Evolutionary conservation across 2,113 vertebrate genomes (phyloP).

Genomic region (Clarias batrachus): DNA sequence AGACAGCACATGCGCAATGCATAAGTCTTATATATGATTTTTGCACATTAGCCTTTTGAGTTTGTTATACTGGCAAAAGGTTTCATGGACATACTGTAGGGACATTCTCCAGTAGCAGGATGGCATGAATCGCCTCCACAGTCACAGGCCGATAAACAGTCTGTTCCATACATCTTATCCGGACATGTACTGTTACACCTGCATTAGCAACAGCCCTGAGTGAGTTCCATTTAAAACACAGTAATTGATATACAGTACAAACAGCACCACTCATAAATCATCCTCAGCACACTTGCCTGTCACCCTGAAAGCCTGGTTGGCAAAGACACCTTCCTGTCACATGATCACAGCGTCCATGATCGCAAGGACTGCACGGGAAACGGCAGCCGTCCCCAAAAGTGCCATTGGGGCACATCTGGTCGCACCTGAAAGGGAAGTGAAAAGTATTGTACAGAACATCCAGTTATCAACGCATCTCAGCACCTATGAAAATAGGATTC

Average conservation of each 20-base stretch:
- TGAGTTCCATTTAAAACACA: background rate
- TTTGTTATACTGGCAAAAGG: background rate
- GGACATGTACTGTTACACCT: constrained; percentile 91
- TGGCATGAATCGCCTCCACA: constrained; percentile 78
- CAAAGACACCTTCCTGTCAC: constrained; percentile 87
- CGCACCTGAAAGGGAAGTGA: constrained; percentile 76
- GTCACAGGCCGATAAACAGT: constrained; percentile 82
- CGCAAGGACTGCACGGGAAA: constrained; percentile 76
- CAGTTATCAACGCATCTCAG: background rate
- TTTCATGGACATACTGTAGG: constrained; percentile 73
- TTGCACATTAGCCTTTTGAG: background rate
- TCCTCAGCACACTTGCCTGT: constrained; percentile 74
- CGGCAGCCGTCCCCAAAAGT: constrained; percentile 81
- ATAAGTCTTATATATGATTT: background rate
- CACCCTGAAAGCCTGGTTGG: constrained; percentile 81
- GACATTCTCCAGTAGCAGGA: constrained; percentile 75
- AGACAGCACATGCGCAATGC: background rate
- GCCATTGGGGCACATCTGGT: constrained; percentile 72
- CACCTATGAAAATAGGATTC: background rate
- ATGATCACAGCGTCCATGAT: constrained; percentile 80
- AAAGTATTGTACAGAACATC: background rate
- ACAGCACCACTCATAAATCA: constrained; percentile 9
- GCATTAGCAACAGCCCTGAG: constrained; percentile 27
- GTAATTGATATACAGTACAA: background rate
- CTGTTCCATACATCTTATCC: constrained; percentile 76